Evolutionary conservation across 2,113 vertebrate genomes (phyloP), one percentile per base, ranked within the genome.

Genomic region (Chlorodrepanis virens): DNA sequence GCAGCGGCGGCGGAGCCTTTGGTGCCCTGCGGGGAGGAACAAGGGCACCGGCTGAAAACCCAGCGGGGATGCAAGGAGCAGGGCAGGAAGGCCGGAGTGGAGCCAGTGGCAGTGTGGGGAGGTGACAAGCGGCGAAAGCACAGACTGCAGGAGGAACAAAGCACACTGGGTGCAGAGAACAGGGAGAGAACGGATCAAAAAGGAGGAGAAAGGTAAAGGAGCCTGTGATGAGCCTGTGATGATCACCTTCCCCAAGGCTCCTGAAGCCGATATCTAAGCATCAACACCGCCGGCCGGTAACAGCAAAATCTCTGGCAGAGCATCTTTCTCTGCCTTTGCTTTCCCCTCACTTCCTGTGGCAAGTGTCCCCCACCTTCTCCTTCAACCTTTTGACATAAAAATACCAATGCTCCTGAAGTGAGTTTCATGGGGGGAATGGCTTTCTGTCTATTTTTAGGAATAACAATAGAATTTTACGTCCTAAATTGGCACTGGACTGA

Each of bases 31-130:
- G 8, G 60, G 50, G 28, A 78, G 25, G 33, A 75, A 15, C 29
- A 9, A 19, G 74, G 33, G 19, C 82, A 42, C 13, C 14, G 35
- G 61, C 74, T 68, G 83, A 12, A 83, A 56, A 29, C 8, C 29
- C 79, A 9, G 49, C 57, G 20, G 78, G 78, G 65, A 33, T 28
- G 37, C 20, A 4, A 70, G 42, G 9, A 81, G 31, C 24, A 12
- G 50, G 52, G 44, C n/a, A 18, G 61, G 12, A 54, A 74, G 47
- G 47, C 63, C 21, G 11, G 3, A 84, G 17, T 4, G 42, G 33
- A 59, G 65, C 0, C 5, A 50, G 35, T 1, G 39, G 52, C 8
- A 49, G 35, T 0, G n/a, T 37, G 49, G 11, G 37, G 47, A 84
- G 57, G 33, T 44, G 49, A 20, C 18, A 40, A 63, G 25, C 13